Base-by-base conservation (phyloP, 2,888 invertebrate genomes). In the Tigriopus californicus region DNA sequence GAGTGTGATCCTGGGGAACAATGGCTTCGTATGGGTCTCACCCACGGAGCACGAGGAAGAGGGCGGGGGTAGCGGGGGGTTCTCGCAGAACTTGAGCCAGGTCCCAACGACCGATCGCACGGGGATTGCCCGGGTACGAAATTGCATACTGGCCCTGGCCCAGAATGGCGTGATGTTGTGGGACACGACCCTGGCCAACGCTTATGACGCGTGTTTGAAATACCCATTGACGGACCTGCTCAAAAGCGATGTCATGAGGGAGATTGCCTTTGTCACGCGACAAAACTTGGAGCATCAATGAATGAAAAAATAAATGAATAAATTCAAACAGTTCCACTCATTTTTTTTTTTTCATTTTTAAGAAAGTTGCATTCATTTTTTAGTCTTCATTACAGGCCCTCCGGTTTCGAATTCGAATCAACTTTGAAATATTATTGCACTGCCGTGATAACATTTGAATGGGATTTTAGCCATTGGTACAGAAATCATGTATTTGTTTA, bases 1-100 rank as follows among this genome's bases (percentile, higher is more conserved):
- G 0, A 87, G 86, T 61, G 75, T 97, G 22, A 92, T 98, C 61
- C 77, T 98, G 24, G 97, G 97, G 8, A 92, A 91, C 69, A 95
- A 97, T 71, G 98, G 98, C 0, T 91, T 83, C 67, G 82, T 98
- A 63, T 98, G 94, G 92, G 83, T 97, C 61, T 82, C 82, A 61
- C 85, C 89, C 0, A 71, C 71, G 15, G 74, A 76, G 6, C 74
- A 76, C 49, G 79, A 79, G 57, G 79, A 79, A 33, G 79, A 81
- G 62, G 33, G 33, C 8, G 33, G 33, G 33, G 77, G 77, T 3
- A 53, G 15, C 5, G 82, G 82, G 41, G 86, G 86, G 18, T 88
- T 85, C 67, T 78, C 80, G 1, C 83, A 85, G 67, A 24, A 60
- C 59, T 3, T 54, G 18, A 33, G 15, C 41, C 5, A 20, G 4